phyloP scores from a whole-genome alignment of 2,797 vertebrate genomes.

The Hapalemur alaotrensis region DNA sequence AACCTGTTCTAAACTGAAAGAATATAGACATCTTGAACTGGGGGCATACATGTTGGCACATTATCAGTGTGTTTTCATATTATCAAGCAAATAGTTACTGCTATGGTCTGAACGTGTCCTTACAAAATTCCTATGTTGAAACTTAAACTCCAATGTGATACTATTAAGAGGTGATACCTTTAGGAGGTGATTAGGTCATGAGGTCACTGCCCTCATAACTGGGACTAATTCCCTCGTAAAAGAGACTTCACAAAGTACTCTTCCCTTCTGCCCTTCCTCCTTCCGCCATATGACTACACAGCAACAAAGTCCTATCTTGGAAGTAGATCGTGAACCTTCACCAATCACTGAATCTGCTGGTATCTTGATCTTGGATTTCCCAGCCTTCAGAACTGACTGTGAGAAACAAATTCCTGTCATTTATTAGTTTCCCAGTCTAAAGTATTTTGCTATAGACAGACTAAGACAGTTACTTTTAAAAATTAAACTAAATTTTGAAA shows the following conservation, averaged over 20 bases:
- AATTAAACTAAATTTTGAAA: not conserved
- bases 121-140: not conserved
- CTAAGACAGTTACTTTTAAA: not conserved
- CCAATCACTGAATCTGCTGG: not conserved
- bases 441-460: not conserved
- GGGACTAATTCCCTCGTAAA: not conserved
- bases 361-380: not conserved
- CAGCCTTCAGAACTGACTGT: not conserved
- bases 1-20: not conserved
- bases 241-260: not conserved
- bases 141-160: no score
- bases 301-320: no score
- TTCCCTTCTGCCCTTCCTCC: not conserved
- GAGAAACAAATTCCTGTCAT: no score
- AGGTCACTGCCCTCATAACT: not conserved
- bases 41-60: not conserved
- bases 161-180: not conserved
- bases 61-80: not conserved
- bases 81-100: not conserved
- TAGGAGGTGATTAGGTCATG: not conserved
- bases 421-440: not conserved
- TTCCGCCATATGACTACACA: not conserved
- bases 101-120: not conserved
- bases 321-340: not conserved
- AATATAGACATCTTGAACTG: not conserved